Conservation (phyloP, 2,113 vertebrate genomes). For the Mustela lutreola region DNA sequence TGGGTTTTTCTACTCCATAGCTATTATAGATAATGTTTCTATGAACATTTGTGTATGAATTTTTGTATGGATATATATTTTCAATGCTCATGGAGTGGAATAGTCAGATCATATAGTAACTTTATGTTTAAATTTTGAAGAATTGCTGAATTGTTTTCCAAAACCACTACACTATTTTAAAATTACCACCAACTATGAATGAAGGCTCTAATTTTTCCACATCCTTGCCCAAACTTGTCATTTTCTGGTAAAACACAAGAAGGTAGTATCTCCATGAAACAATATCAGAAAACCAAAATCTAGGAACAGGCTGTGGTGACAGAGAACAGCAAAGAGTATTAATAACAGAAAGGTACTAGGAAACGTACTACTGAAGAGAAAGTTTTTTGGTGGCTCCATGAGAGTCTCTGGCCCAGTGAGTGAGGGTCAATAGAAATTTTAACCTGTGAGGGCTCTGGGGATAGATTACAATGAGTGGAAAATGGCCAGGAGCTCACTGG, state of each 20-base stretch:
- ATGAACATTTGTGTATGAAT: not conserved
- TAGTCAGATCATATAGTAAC: not conserved
- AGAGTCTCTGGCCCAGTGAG: not conserved
- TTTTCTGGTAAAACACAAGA: not conserved
- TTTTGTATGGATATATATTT: not conserved
- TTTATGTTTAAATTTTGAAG: not conserved
- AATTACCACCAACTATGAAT: not conserved
- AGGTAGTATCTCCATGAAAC: not conserved
- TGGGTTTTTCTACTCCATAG: not conserved
- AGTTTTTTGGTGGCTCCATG: rapidly evolving
- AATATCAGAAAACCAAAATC: not conserved
- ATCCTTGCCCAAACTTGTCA: not conserved
- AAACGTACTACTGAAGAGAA: rapidly evolving
- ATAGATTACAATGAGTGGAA: not conserved
- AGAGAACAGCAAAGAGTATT: not conserved
- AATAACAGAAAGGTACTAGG: not conserved
- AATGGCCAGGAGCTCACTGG: rapidly evolving
- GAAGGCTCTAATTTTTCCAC: not conserved
- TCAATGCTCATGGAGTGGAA: not conserved
- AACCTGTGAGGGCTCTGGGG: not conserved
- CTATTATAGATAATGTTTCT: not conserved
- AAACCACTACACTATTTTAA: not conserved
- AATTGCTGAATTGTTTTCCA: not conserved
- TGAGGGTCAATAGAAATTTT: not conserved
- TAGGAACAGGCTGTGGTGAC: not conserved